Evolutionary conservation across 2,113 vertebrate genomes (phyloP), one percentile per base, ranked within the genome.

Genomic region (Epinephelus fuscoguttatus): DNA sequence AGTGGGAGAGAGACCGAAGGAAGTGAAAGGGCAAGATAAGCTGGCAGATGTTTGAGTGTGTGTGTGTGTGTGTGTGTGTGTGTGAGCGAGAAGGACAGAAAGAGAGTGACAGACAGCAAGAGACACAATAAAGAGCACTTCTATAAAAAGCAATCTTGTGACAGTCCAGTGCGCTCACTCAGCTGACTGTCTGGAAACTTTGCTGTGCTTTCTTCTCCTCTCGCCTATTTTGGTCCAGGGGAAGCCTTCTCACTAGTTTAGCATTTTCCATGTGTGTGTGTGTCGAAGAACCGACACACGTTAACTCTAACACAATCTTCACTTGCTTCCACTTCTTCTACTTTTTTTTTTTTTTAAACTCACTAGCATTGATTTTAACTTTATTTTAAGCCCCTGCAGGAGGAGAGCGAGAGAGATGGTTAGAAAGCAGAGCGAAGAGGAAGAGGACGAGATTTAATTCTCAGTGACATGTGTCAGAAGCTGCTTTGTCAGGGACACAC

Each of bases 121-220:
- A 47, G 66, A 62, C 60, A 80, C 68, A 91, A 86, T 80, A 78
- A 82, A 85, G 74, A 76, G 69, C 77, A 72, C 87, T 89, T 83
- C 90, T 92, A 92, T 90, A 91, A 91, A 91, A 92, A 92, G 82
- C 45, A 19, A 61, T 89, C 91, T 94, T 89, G 93, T 92, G 91
- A 92, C 88, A 84, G 81, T 89, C 90, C 84, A 83, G 71, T 75
- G 84, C 72, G 25, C 85, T 91, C 72, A 21, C 85, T 91, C 90
- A 91, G 89, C 89, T 92, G 91, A 92, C 91, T 83, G 62, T 70
- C 82, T 90, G 88, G 75, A 91, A 92, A 92, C 83, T 79, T 86
- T 78, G 49, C 57, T 1, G 4, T 57, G 33, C 77, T 84, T 85
- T 86, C 82, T 73, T 75, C 70, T 80, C 19, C 49, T 62, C 52